Evolutionary conservation across 2,113 vertebrate species (phyloP).

Genomic region (Zapornia atra): DNA sequence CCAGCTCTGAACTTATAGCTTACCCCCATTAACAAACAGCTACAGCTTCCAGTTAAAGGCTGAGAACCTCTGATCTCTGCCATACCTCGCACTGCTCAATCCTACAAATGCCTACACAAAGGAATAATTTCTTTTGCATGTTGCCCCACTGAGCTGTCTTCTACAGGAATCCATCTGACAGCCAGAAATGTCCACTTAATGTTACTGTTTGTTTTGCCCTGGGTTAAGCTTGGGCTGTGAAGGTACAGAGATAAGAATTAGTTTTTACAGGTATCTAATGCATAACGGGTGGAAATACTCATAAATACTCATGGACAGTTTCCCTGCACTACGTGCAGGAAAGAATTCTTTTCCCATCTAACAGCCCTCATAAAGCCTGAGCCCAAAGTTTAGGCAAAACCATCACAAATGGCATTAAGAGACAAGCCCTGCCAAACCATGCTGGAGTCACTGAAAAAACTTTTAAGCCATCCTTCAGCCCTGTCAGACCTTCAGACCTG

Average conservation of each 20-base stretch:
- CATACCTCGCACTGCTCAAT: rapidly evolving
- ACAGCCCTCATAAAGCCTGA: background rate
- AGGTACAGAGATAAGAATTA: background rate
- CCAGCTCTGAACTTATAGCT: background rate
- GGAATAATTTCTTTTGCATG: rapidly evolving
- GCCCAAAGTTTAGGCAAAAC: background rate
- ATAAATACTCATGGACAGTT: background rate
- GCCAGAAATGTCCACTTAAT: background rate
- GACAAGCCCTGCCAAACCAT: background rate
- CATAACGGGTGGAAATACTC: background rate
- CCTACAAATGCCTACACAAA: background rate
- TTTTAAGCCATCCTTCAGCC: background rate
- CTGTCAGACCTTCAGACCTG: background rate
- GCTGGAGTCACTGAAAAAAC: background rate
- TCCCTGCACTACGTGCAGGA: background rate
- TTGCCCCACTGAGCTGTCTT: background rate
- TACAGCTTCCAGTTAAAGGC: background rate
- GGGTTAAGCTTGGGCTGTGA: background rate
- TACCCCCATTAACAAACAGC: background rate
- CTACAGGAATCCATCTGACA: background rate
- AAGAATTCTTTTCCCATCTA: background rate
- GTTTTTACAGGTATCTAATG: background rate
- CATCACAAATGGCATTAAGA: background rate
- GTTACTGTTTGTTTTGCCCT: background rate
- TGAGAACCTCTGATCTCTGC: background rate